Base-by-base conservation (phyloP, 35 echinoderm and acorn worm species). In the Apostichopus californicus region DNA sequence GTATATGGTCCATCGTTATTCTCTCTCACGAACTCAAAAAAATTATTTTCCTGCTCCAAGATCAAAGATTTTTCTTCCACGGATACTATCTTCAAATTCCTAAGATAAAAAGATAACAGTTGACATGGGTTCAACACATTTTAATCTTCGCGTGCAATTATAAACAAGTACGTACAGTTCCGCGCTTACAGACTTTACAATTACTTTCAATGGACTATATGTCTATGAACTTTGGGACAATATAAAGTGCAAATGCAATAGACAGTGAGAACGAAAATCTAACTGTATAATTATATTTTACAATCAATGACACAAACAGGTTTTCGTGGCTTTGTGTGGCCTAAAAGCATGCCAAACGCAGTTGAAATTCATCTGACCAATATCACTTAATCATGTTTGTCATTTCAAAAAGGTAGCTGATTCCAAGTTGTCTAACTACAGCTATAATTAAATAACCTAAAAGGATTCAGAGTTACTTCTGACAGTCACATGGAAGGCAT, bases 11-110 rank as follows among this genome's bases (percentile, higher is more conserved):
- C 86, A 25, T 89, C 63, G 64, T 1, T 28, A 6, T 72, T 24
- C 5, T 72, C 26, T n/a, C 25, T 66, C 6, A 73, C 52, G n/a
- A 89, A 89, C n/a, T 89, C 86, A 73, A 72, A 72, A 89, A 72
- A 89, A 26, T 73, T 18, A 46, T 89, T 89, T 61, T 89, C 86
- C 72, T 89, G 86, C 64, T 89, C 61, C 24, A 89, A 55, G 63
- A 89, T 89, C 9, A 89, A 17, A 17, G 63, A 66, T 28, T 73
- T 8, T 26, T 72, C 86, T 6, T 72, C 64, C 4, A 89, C 5
- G 14, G 13, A 24, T 21, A 66, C 9, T 18, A 89, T 68, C 24
- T 72, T 89, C 34, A 73, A 65, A 46, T 89, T 89, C 86, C 86
- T 89, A 54, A 5, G 53, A 89, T 1, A 25, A 68, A 73, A 23